phyloP scores from a whole-genome alignment of 2,888 invertebrate genomes.

The Galerucella pusilla region DNA sequence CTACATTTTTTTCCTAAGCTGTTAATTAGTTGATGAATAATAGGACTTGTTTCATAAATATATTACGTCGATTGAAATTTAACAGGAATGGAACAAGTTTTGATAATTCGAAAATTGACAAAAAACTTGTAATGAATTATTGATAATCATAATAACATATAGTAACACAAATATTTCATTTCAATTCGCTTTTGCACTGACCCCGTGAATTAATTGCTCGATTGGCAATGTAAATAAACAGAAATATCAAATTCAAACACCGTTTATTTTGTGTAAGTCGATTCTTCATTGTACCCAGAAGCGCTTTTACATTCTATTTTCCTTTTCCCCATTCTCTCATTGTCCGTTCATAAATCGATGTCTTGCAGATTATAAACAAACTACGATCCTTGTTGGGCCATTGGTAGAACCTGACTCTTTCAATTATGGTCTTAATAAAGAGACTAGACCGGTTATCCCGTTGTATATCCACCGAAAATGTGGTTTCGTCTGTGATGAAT shows the following conservation, averaged over 20 bases:
- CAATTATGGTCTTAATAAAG: conserved; percentile 36
- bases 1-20: no score
- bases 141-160: no score
- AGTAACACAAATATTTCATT: no score
- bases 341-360: conserved; percentile 41
- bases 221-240: neutral
- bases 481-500: conserved; percentile 28
- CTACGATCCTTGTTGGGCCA: conserved; percentile 17
- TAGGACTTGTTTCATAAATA: no score
- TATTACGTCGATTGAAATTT: no score
- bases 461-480: conserved; percentile 27
- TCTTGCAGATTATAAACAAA: conserved; percentile 37
- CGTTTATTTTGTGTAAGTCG: neutral
- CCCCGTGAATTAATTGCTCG: neutral
- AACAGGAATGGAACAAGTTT: no score
- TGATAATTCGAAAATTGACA: no score
- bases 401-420: conserved; percentile 27
- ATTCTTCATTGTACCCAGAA: neutral
- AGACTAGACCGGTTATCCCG: conserved; percentile 30
- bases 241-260: neutral
- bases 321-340: conserved; percentile 23
- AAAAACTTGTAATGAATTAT: no score
- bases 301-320: neutral
- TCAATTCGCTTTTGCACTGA: neutral
- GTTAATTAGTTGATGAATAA: no score